Percentiles rank a stretch among this genome's conserved stretches.
These are phyloP conservation scores for Oegoconia quadripuncta DNA, from an alignment of 2,888 invertebrate genomes.

Conservation along the genomic window DNA sequence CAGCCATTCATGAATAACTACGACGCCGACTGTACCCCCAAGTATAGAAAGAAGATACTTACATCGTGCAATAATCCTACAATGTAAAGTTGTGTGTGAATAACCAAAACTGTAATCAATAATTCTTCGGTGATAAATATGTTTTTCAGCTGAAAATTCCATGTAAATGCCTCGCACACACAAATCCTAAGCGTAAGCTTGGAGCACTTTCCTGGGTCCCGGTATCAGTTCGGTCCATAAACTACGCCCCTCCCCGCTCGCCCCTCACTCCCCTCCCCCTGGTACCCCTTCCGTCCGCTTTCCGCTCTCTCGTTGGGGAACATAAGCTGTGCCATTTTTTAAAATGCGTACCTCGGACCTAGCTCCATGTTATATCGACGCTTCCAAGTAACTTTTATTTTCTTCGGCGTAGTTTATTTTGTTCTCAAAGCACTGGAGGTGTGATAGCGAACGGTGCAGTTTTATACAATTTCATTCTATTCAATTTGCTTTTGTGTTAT, in stretches of 20 bases:
- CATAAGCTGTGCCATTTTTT: conserved; percentile 71
- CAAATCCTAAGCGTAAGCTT: conserved; percentile 71
- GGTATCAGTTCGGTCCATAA: conserved; percentile 76
- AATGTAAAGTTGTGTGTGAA: neutral
- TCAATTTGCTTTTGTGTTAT: conserved; percentile 10
- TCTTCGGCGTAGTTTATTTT: conserved; percentile 46
- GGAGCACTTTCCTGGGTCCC: conserved; percentile 67
- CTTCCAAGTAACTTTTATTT: conserved; percentile 58
- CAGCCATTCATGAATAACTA: no score
- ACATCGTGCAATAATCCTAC: no score
- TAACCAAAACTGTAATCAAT: conserved; percentile 30
- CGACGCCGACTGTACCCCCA: no score
- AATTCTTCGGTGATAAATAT: conserved; percentile 26
- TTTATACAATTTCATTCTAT: conserved; percentile 21
- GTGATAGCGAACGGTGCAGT: conserved; percentile 41
- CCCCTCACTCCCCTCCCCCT: conserved; percentile 25
- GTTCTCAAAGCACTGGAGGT: conserved; percentile 27
- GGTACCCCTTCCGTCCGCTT: conserved; percentile 37
- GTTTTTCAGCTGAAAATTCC: conserved; percentile 42
- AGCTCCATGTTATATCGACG: conserved; percentile 55
- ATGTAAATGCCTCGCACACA: conserved; percentile 65
- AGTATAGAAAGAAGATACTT: no score
- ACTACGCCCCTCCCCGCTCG: conserved; percentile 43
- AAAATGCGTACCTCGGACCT: conserved; percentile 68
- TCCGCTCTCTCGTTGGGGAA: conserved; percentile 52